These are phyloP conservation scores for Acanthurus tractus DNA, from an alignment of 2,797 vertebrate species.

Conservation along the genomic window DNA sequence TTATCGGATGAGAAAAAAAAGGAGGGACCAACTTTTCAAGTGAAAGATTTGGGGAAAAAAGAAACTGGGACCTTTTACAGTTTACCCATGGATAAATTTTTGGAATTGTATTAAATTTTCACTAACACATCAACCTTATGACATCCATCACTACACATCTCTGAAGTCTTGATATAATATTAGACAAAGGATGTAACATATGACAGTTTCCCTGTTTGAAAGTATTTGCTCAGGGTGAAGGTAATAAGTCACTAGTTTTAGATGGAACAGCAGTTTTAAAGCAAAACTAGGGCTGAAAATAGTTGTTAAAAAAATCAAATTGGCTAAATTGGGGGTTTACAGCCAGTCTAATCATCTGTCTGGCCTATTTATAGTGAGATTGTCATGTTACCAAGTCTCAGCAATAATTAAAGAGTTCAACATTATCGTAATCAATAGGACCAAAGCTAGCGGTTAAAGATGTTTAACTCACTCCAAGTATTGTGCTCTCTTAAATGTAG, in stretches of 20 bases:
- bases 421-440: too few relatives aligned
- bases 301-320: background rate
- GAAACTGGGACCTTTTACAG: background rate
- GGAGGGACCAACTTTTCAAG: background rate
- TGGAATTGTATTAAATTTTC: background rate
- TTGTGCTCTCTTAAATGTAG: background rate
- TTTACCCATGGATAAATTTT: background rate
- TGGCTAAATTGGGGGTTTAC: background rate
- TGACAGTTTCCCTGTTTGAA: background rate
- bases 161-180: constrained; percentile 4
- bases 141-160: background rate
- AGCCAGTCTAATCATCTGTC: background rate
- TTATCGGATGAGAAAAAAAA: background rate
- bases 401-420: too few relatives aligned
- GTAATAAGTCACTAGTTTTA: constrained; percentile 11
- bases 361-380: too few relatives aligned
- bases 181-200: constrained; percentile 6
- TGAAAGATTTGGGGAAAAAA: background rate
- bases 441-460: too few relatives aligned
- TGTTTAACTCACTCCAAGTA: too few relatives aligned
- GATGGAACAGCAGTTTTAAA: background rate
- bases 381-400: too few relatives aligned
- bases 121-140: background rate
- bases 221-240: constrained; percentile 6
- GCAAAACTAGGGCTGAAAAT: background rate